Conservation (phyloP, 2,888 invertebrate species). For the Cordylochernes scorpioides region DNA sequence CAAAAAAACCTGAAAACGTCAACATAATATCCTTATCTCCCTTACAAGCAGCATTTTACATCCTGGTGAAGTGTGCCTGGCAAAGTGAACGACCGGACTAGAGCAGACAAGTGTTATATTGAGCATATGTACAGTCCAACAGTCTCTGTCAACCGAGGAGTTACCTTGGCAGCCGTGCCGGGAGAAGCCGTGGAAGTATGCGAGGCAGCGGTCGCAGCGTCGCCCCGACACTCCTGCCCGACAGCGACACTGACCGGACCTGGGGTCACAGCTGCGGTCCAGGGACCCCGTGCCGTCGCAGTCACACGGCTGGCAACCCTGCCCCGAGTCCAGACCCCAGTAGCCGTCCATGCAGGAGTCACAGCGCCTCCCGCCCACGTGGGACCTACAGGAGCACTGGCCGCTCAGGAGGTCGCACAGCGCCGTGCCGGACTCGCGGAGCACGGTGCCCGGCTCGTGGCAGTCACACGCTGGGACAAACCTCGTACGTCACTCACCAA, state of each 20-base stretch:
- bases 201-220: constrained; percentile 26
- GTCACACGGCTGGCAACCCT: constrained; percentile 35
- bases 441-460: constrained; percentile 41
- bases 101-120: too few relatives aligned
- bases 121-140: too few relatives aligned
- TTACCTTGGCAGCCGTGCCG: constrained; percentile 24
- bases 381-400: constrained; percentile 22
- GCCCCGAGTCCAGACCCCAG: constrained; percentile 32
- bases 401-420: constrained; percentile 20
- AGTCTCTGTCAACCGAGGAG: too few relatives aligned
- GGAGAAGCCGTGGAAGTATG: constrained; percentile 26
- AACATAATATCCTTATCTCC: too few relatives aligned
- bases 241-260: constrained; percentile 58
- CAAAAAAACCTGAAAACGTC: too few relatives aligned
- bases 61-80: too few relatives aligned
- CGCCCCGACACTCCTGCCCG: constrained; percentile 25
- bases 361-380: constrained; percentile 22
- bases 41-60: too few relatives aligned
- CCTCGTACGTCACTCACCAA: too few relatives aligned
- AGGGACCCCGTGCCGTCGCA: constrained; percentile 67
- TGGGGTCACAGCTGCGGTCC: constrained; percentile 49
- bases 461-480: constrained; percentile 43
- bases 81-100: too few relatives aligned
- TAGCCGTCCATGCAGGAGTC: constrained; percentile 36
- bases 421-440: constrained; percentile 6